phyloP scores from a whole-genome alignment of 2,888 invertebrate genomes.

The Clitarchus hookeri region DNA sequence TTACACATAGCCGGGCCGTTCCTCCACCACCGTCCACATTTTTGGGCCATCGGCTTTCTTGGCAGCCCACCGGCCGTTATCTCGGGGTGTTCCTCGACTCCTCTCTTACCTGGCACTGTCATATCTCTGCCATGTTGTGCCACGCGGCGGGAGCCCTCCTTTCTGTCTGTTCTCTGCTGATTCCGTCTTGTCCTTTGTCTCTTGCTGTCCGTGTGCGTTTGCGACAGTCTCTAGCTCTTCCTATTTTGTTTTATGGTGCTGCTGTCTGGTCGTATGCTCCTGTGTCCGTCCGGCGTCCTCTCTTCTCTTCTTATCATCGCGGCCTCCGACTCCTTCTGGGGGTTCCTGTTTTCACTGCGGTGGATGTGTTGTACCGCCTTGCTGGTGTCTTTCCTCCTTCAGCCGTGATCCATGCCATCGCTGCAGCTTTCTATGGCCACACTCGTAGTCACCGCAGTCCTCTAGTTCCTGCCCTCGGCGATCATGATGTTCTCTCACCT shows the following conservation, averaged over 20 bases:
- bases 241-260: neutral
- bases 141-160: neutral
- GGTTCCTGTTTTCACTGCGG: neutral
- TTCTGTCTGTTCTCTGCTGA: neutral
- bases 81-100: neutral
- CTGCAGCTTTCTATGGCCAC: neutral
- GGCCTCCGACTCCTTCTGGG: neutral
- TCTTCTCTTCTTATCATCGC: neutral
- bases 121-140: neutral
- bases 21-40: neutral
- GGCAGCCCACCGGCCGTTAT: neutral
- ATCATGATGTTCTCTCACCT: neutral
- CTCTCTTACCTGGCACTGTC: neutral
- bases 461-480: neutral
- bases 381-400: neutral
- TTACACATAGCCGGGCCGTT: too few relatives aligned
- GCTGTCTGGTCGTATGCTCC: neutral
- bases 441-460: neutral
- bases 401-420: neutral
- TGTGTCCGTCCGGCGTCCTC: neutral
- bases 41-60: neutral
- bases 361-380: neutral
- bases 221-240: neutral
- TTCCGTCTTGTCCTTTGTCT: neutral
- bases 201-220: neutral